Percentiles rank a stretch among this genome's conserved stretches.
phyloP scores from a whole-genome alignment of 92 coral and sea anemone genomes.

The Porites rus region DNA sequence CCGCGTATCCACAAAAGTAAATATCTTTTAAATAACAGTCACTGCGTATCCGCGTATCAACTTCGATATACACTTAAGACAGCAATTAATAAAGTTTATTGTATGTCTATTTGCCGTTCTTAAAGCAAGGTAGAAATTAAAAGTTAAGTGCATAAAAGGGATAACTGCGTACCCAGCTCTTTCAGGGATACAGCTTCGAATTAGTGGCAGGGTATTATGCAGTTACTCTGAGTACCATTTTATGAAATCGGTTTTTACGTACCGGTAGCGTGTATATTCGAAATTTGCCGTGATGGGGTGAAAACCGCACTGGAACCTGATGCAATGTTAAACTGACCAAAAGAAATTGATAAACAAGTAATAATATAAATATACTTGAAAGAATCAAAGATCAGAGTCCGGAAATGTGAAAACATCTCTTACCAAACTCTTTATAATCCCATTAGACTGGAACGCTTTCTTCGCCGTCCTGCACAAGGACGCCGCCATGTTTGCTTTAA shows the following conservation, averaged over 20 bases:
- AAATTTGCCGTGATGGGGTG: not conserved
- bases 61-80: no score
- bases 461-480: not conserved
- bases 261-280: conserved; percentile 22
- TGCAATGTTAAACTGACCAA: conserved; percentile 1
- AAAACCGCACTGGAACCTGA: not conserved
- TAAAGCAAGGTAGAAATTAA: no score
- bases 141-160: no score
- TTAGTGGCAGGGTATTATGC: not conserved
- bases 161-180: no score
- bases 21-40: no score
- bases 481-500: conserved; percentile 31
- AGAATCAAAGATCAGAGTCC: not conserved
- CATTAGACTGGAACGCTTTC: conserved; percentile 1
- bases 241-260: not conserved
- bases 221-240: not conserved
- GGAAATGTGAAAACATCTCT: not conserved
- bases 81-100: no score
- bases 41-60: no score
- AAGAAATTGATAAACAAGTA: not conserved
- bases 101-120: no score
- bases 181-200: no score
- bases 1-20: no score
- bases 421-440: conserved; percentile 24
- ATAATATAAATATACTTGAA: not conserved